These are phyloP conservation scores for Lacerta viridis DNA, from an alignment of 2,797 vertebrate species.

Conservation along the genomic window DNA sequence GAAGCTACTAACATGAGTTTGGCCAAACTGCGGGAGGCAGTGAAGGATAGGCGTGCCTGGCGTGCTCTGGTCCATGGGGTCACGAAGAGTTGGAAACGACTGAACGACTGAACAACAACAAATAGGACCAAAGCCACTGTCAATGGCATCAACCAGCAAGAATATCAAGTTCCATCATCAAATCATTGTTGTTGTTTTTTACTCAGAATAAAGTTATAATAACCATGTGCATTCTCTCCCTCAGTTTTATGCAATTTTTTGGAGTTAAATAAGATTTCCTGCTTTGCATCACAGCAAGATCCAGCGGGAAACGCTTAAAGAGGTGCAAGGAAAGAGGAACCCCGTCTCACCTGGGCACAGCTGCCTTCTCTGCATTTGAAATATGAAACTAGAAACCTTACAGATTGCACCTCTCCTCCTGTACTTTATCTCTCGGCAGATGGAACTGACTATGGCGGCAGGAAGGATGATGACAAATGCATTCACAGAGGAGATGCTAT, in stretches of 20 bases:
- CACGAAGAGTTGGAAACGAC: too few species aligned
- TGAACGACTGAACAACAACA: too few species aligned
- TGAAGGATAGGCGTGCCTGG: too few species aligned
- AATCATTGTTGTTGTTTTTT: not conserved
- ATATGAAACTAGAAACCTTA: not conserved
- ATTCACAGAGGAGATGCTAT: conserved; percentile 4
- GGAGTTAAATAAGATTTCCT: not conserved
- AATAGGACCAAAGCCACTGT: too few species aligned
- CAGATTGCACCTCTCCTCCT: not conserved
- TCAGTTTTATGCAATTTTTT: not conserved
- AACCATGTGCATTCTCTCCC: not conserved
- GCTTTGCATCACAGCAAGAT: conserved; percentile 10
- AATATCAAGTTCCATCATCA: not conserved
- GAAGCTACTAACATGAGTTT: too few species aligned
- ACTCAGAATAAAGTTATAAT: not conserved
- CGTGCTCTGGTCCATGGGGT: too few species aligned
- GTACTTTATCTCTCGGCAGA: conserved; percentile 40
- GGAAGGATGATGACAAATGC: conserved; percentile 28
- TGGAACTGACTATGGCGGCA: conserved; percentile 10
- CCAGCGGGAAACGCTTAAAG: not conserved
- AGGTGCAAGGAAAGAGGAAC: not conserved
- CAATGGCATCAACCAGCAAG: not conserved
- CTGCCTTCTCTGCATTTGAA: conserved; percentile 33
- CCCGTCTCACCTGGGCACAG: not conserved
- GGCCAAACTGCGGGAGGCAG: too few species aligned